Evolutionary conservation across 2,113 vertebrate species (phyloP).

Genomic region (Gambusia holbrooki): DNA sequence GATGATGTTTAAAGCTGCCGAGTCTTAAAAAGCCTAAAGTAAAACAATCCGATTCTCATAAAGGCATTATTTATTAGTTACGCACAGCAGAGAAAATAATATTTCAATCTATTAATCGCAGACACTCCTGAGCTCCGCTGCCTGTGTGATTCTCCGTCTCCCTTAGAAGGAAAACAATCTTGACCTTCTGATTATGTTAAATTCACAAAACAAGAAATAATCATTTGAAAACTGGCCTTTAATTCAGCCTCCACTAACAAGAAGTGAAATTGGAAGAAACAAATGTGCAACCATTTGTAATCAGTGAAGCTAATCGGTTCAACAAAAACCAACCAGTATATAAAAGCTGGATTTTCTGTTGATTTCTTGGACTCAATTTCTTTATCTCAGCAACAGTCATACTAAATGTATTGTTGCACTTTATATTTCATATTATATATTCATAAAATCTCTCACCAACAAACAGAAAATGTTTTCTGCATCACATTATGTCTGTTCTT

Average conservation of each 20-base stretch:
- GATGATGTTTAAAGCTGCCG: neutral
- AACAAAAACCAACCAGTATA: neutral
- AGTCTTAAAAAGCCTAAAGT: neutral
- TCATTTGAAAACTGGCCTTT: neutral
- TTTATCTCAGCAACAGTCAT: neutral
- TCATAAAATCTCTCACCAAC: too few relatives aligned
- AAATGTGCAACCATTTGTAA: neutral
- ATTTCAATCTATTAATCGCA: neutral
- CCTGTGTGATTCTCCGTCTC: neutral
- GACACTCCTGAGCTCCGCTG: neutral
- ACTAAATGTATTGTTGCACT: too few relatives aligned
- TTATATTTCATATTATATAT: too few relatives aligned
- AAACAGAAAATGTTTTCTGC: too few relatives aligned
- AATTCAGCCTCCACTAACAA: neutral
- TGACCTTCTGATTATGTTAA: neutral
- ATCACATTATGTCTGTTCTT: neutral
- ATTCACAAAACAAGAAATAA: neutral
- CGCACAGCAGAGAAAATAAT: neutral
- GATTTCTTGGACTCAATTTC: neutral
- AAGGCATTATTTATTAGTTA: neutral
- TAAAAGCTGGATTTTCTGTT: neutral
- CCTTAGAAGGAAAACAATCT: neutral
- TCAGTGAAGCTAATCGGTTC: neutral
- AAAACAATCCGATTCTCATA: neutral
- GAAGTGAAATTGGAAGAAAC: neutral